Percentiles rank a stretch among this genome's conserved stretches.
Conservation (phyloP, 2,888 invertebrate species). For the Cataglyphis livida region DNA sequence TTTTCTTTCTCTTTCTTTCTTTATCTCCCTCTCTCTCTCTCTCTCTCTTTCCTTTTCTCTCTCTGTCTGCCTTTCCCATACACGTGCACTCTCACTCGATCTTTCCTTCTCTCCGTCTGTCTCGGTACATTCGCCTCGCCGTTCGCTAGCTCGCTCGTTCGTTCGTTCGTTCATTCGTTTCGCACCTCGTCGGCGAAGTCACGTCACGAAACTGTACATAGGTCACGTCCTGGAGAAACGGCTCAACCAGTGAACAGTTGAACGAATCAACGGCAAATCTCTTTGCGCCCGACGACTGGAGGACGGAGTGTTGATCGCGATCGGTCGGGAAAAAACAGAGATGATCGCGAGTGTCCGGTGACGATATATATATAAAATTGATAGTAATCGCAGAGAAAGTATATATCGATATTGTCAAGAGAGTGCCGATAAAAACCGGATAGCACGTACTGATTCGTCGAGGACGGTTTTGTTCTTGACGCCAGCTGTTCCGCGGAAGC, state of each 20-base stretch:
- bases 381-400: constrained; percentile 28
- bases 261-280: constrained; percentile 23
- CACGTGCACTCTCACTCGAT: constrained; percentile 10
- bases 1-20: constrained; percentile 45
- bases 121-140: constrained; percentile 20
- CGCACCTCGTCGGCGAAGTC: constrained; percentile 44
- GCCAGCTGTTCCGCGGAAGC: constrained; percentile 55
- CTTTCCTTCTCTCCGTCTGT: constrained; percentile 38
- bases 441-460: background rate
- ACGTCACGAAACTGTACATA: constrained; percentile 35
- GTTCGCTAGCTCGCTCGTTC: background rate
- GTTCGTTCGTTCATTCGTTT: constrained; percentile 27
- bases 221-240: constrained; percentile 36
- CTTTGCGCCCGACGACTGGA: constrained; percentile 32
- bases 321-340: constrained; percentile 62
- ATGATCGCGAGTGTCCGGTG: constrained; percentile 77
- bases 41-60: background rate
- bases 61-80: background rate
- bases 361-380: constrained; percentile 59
- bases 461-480: constrained; percentile 15
- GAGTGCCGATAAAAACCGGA: constrained; percentile 38
- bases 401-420: constrained; percentile 37
- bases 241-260: constrained; percentile 30
- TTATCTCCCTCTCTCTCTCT: background rate
- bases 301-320: constrained; percentile 53